These are phyloP conservation scores for Champsocephalus esox DNA, from an alignment of 2,797 vertebrate species.

Conservation along the genomic window DNA sequence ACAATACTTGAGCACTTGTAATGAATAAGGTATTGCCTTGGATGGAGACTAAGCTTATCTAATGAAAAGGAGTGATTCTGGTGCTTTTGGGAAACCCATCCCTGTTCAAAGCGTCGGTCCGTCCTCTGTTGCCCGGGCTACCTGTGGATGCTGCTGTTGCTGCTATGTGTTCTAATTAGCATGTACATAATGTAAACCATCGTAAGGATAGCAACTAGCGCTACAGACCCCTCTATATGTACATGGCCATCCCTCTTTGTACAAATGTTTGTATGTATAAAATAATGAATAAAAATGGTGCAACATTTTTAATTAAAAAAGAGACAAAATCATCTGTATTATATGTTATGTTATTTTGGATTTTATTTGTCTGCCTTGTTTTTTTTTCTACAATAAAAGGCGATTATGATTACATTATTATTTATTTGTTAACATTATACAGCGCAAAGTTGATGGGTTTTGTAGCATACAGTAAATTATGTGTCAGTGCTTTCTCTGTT, in stretches of 20 bases:
- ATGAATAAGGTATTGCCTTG: constrained; percentile 60
- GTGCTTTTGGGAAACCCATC: constrained; percentile 77
- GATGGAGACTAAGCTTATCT: constrained; percentile 44
- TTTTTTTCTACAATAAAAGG: constrained; percentile 87
- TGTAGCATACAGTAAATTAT: constrained; percentile 90
- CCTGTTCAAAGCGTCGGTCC: constrained; percentile 58
- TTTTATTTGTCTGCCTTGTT: constrained; percentile 86
- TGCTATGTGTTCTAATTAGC: constrained; percentile 85
- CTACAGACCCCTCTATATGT: constrained; percentile 85
- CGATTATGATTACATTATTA: constrained; percentile 92
- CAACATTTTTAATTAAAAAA: constrained; percentile 85
- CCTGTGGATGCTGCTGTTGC: constrained; percentile 86
- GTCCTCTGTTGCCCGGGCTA: constrained; percentile 67
- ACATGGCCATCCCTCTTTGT: constrained; percentile 92
- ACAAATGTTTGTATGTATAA: constrained; percentile 91
- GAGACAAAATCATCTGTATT: constrained; percentile 82
- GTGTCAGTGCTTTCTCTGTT: constrained; percentile 89
- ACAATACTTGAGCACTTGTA: constrained; percentile 77
- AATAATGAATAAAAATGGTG: constrained; percentile 83
- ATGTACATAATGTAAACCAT: constrained; percentile 97
- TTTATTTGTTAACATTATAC: constrained; percentile 92
- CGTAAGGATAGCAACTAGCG: constrained; percentile 90
- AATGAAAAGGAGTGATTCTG: constrained; percentile 37
- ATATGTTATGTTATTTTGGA: constrained; percentile 86
- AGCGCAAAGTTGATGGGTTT: constrained; percentile 68